A percentile compares a stretch with the other conserved stretches of the same genome.
phyloP scores from a whole-genome alignment of 1,140 invertebrate species.

The Lucilia sericata region DNA sequence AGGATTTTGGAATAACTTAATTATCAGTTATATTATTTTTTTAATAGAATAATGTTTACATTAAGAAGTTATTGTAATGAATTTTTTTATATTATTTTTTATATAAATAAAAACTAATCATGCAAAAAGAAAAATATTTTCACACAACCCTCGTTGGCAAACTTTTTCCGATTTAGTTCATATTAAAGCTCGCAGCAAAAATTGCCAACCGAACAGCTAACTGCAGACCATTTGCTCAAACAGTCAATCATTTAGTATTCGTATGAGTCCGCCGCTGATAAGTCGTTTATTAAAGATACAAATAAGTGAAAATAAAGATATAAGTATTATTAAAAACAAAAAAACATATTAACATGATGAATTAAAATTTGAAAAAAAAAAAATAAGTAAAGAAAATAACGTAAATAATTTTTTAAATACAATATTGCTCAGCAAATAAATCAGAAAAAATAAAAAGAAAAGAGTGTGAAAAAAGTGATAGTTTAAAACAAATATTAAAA shows the following conservation, averaged over 20 bases:
- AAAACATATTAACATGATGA: neutral
- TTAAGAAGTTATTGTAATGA: no score
- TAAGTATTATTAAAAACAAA: neutral
- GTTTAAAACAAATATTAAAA: no score
- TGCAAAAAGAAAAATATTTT: no score
- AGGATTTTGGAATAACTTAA: no score
- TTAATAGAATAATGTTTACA: no score
- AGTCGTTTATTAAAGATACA: neutral
- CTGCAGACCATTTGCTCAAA: neutral
- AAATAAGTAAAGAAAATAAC: neutral
- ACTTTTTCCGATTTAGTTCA: no score
- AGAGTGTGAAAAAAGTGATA: neutral
- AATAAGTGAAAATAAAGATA: neutral
- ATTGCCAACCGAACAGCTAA: neutral
- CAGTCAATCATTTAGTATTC: slow-evolving; percentile 3
- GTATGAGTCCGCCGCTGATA: neutral
- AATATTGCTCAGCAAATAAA: no score
- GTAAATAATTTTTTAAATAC: neutral
- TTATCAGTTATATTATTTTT: no score
- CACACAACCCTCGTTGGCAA: no score
- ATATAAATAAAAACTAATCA: no score
- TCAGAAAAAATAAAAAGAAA: neutral
- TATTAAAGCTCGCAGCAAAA: neutral
- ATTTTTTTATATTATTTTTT: no score
- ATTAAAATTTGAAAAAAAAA: neutral